A percentile compares a stretch with the other conserved stretches of the same genome.
Evolutionary conservation across 2,888 invertebrate species (phyloP).

Genomic region (Caenorhabditis afra): DNA sequence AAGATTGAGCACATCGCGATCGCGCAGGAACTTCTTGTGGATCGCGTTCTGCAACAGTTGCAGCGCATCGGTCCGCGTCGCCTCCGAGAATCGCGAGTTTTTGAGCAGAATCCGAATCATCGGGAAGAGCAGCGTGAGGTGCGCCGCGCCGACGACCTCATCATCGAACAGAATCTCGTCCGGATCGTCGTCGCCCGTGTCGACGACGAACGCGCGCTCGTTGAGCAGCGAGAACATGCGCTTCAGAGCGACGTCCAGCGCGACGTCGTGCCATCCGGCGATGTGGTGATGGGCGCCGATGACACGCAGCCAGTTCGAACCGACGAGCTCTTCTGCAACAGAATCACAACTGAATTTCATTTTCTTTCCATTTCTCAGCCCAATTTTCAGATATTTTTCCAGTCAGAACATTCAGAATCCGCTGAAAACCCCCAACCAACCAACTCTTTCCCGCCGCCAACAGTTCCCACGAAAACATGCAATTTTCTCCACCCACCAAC

Average conservation of each 20-base stretch:
- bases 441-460: no score
- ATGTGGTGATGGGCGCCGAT: slow-evolving; percentile 67
- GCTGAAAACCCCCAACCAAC: no score
- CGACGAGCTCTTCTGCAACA: slow-evolving; percentile 74
- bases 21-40: slow-evolving; percentile 63
- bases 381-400: no score
- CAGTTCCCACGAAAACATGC: no score
- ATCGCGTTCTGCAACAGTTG: slow-evolving; percentile 62
- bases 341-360: no score
- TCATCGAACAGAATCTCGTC: slow-evolving; percentile 57
- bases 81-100: slow-evolving; percentile 40
- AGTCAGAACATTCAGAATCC: no score
- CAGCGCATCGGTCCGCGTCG: slow-evolving; percentile 48
- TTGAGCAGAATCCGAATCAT: slow-evolving; percentile 60
- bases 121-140: slow-evolving; percentile 68
- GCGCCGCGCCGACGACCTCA: slow-evolving; percentile 69
- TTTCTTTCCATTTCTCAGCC: no score
- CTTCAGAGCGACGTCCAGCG: slow-evolving; percentile 68
- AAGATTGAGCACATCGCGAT: slow-evolving; percentile 65
- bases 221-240: slow-evolving; percentile 70
- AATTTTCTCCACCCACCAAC: not conserved
- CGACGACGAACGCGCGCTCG: slow-evolving; percentile 70
- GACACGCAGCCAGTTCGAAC: slow-evolving; percentile 71
- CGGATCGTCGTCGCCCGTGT: slow-evolving; percentile 67
- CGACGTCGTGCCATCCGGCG: slow-evolving; percentile 68